These are phyloP conservation scores for Agapornis canus DNA, from an alignment of 2,797 vertebrate species.

Conservation along the genomic window DNA sequence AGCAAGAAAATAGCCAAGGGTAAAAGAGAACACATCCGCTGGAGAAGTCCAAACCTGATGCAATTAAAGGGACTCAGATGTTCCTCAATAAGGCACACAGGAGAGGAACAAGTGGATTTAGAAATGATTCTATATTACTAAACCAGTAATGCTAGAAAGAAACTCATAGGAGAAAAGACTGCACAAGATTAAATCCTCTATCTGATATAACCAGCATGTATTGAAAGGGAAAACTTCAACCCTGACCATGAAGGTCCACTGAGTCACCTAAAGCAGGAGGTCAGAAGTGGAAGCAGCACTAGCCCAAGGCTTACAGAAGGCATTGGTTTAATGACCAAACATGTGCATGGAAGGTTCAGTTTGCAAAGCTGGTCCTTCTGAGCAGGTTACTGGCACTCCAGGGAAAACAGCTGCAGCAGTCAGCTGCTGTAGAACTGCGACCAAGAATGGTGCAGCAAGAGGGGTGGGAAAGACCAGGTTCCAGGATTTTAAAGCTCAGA, in stretches of 20 bases:
- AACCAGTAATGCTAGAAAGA: neutral
- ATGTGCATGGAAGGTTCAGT: neutral
- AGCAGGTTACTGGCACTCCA: neutral
- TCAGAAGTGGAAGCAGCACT: neutral
- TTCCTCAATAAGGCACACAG: neutral
- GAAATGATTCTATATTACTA: neutral
- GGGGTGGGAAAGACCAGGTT: neutral
- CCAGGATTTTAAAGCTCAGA: neutral
- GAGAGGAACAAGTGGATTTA: neutral
- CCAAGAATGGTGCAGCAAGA: neutral
- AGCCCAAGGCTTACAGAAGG: neutral
- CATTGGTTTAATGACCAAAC: neutral
- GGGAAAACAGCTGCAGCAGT: neutral
- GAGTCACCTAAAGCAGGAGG: neutral
- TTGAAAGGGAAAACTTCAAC: neutral
- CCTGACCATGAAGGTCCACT: no score
- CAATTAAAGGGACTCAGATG: neutral
- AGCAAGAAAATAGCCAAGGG: conserved; percentile 53
- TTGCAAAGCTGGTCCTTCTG: neutral
- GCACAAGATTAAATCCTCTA: neutral
- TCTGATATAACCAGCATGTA: neutral
- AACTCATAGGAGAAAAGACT: neutral
- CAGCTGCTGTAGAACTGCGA: neutral
- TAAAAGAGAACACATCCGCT: conserved; percentile 41
- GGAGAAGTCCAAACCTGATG: neutral